Evolutionary conservation across 2,797 vertebrate species (phyloP).

Genomic region (Hirundo rustica): DNA sequence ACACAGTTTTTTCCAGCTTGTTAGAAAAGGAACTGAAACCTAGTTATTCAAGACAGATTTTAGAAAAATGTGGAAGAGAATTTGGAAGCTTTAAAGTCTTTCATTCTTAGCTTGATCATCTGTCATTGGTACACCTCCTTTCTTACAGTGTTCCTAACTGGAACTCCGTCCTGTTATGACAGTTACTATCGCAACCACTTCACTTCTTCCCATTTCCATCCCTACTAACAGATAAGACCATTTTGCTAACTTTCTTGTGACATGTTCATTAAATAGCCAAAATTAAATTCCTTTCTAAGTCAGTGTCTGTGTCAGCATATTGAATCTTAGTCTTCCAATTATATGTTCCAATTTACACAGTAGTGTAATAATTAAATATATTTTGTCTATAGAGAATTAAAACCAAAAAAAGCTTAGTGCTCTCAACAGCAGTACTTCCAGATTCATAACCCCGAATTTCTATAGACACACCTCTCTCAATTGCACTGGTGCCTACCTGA

Average conservation of each 20-base stretch:
- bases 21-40: neutral
- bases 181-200: fast-evolving
- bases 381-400: neutral
- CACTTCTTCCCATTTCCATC: neutral
- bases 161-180: neutral
- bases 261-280: neutral
- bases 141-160: neutral
- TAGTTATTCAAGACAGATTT: neutral
- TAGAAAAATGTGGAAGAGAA: neutral
- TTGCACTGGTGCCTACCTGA: neutral
- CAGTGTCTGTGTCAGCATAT: neutral
- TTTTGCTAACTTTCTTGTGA: neutral
- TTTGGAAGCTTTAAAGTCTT: neutral
- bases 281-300: neutral
- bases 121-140: neutral
- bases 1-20: neutral
- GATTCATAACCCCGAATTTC: neutral
- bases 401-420: neutral
- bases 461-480: neutral
- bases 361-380: neutral
- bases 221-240: neutral
- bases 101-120: neutral
- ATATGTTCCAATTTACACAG: neutral
- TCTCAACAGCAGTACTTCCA: neutral
- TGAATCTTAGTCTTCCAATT: neutral